Percentiles rank a stretch among this genome's conserved stretches.
Evolutionary conservation across 92 coral and sea anemone genomes (phyloP).

Genomic region (Palythoa caribaeorum): DNA sequence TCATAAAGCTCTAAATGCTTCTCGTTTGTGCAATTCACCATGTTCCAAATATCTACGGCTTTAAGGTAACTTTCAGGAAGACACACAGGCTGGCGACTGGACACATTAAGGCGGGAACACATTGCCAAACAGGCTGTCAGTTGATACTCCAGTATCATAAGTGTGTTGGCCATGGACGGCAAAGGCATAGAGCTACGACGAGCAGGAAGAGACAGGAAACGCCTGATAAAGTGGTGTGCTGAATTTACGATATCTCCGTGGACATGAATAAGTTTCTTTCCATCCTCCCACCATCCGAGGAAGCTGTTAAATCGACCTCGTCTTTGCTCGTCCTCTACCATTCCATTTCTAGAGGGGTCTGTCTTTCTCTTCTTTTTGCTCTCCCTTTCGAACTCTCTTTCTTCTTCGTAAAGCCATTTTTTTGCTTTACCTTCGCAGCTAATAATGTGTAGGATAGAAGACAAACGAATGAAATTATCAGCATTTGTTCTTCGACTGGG

Average conservation of each 20-base stretch:
- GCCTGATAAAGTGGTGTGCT: slow-evolving; percentile 62
- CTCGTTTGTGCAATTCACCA: slow-evolving; percentile 51
- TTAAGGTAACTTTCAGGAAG: slow-evolving; percentile 76
- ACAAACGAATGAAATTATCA: slow-evolving; percentile 72
- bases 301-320: slow-evolving; percentile 65
- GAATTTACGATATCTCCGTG: slow-evolving; percentile 68
- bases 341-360: slow-evolving; percentile 56
- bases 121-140: slow-evolving; percentile 73
- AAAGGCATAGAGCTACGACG: slow-evolving; percentile 56
- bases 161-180: slow-evolving; percentile 78
- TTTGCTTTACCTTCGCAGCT: slow-evolving; percentile 42
- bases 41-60: slow-evolving; percentile 65
- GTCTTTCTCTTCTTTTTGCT: slow-evolving; percentile 18
- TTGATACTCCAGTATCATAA: slow-evolving; percentile 77
- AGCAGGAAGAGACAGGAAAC: slow-evolving; percentile 78
- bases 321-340: slow-evolving; percentile 48
- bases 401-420: slow-evolving; percentile 69
- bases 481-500: slow-evolving; percentile 58
- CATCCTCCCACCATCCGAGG: slow-evolving; percentile 77
- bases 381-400: slow-evolving; percentile 50
- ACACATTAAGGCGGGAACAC: slow-evolving; percentile 55
- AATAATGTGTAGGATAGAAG: slow-evolving; percentile 70
- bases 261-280: slow-evolving; percentile 60
- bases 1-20: slow-evolving; percentile 42
- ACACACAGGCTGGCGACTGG: slow-evolving; percentile 41